Evolutionary conservation across 2,113 vertebrate genomes (phyloP), one percentile per base, ranked within the genome.

Genomic region (Pangasianodon hypophthalmus): DNA sequence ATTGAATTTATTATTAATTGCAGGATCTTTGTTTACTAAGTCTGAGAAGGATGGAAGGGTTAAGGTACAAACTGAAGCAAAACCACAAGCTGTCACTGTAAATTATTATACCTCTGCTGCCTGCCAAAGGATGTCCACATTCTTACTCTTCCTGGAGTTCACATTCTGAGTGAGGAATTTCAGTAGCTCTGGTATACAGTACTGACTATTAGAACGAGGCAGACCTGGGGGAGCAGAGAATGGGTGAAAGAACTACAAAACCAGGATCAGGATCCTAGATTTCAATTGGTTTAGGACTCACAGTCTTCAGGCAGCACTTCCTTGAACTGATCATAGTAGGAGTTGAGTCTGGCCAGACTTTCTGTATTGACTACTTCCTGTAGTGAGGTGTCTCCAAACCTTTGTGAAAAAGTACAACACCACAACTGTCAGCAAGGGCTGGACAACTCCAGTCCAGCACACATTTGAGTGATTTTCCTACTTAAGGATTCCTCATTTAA

Each of bases 81-180:
- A 90, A 58, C n/a, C 32, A 54, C 11, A 44, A 71, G 19, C 69
- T 9, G 32, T 48, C 0, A 41, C 26, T 32, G 37, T 77, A 37
- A 73, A 86, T 54, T 10, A 13, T 58, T 86, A 13, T 96, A 99
- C 98, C 98, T 99, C 98, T n/a, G 98, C 98, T 50, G 98, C 98
- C 94, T 99, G 98, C 98, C 97, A 99, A 94, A 99, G 96, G 90
- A 99, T 98, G 94, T 99, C 98, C 84, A 99, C 98, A 13, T 99
- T 99, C 95, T 99, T 99, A 94, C 96, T 98, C 94, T 98, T 99
- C 89, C 97, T 97, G 94, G 97, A 96, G n/a, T 97, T 97, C 60
- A 99, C 96, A 26, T 99, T 99, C 93, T 98, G 98, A 84, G 96
- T 97, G 90, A 99, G 95, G 91, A 97, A 97, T 84, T 97, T 97